phyloP scores from a whole-genome alignment of 2,888 invertebrate species.

The Listrodromus nycthemerus region DNA sequence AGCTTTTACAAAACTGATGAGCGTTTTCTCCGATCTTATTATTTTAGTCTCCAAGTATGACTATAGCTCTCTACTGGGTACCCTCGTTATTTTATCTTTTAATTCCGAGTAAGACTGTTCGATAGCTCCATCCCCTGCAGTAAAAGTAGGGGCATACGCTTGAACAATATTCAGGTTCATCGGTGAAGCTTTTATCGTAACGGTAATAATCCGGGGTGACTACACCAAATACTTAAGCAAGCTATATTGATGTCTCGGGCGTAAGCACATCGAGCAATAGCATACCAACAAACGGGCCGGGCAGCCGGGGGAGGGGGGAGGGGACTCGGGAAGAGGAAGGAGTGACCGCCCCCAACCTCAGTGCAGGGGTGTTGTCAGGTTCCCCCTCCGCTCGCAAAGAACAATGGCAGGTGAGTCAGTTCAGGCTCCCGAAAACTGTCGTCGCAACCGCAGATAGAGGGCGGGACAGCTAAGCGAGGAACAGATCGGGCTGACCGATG shows the following conservation, averaged over 20 bases:
- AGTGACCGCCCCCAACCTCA: background rate
- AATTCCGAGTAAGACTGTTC: too few species aligned
- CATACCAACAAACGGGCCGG: rapidly evolving
- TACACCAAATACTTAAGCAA: background rate
- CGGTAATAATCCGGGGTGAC: background rate
- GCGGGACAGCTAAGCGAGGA: background rate
- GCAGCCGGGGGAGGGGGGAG: background rate
- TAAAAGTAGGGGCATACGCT: too few species aligned
- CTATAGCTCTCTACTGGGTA: too few species aligned
- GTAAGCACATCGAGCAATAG: background rate
- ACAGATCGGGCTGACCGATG: background rate
- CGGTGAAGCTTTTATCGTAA: too few species aligned
- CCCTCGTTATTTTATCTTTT: too few species aligned
- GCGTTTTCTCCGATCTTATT: too few species aligned
- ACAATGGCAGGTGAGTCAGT: background rate
- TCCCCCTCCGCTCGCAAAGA: background rate
- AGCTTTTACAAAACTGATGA: too few species aligned
- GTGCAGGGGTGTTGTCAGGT: background rate
- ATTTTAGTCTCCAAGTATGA: too few species aligned
- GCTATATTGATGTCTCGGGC: background rate
- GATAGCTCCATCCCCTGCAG: too few species aligned
- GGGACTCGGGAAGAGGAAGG: background rate
- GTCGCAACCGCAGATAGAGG: background rate
- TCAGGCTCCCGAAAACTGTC: background rate
- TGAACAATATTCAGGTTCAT: too few species aligned